Base-by-base conservation (phyloP, 2,797 vertebrate species). In the Hippopotamyrus pictus region DNA sequence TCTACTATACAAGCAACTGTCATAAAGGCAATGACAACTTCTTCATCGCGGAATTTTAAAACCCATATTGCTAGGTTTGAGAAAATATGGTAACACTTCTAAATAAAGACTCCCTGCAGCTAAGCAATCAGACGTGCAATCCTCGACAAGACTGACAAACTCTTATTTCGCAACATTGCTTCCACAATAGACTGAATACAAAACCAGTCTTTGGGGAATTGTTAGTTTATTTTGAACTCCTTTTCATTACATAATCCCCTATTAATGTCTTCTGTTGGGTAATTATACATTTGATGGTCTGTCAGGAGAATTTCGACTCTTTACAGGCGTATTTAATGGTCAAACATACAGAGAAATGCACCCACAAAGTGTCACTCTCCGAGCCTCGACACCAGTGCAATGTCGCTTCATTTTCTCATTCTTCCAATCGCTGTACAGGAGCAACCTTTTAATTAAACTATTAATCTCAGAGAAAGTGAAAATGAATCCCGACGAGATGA, bases 371-470 rank as follows among this genome's bases (percentile, higher is more conserved):
- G 69, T 73, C 11, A 37, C 33, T 29, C 25, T 37, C 33, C 33
- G 33, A 17, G 69, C 73, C 7, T 79, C 73, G 73, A 41, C 41
- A 44, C 37, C 37, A 46, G 37, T 79, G 37, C n/a, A 50, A 14
- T 41, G 84, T 25, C 69, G 59, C 46, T 50, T 73, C 50, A 46
- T 89, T 89, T 69, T 83, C 88, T 83, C 79, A 53, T 44, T 86
- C 46, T 86, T 48, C 19, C 46, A 37, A 22, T 50, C 12, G 37
- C 29, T 54, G 89, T 51, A 83, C 89, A 48, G 62, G 89, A 59
- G 59, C 59, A 86, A 86, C 48, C 17, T 86, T 86, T 89, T 89
- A 86, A 89, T 89, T 89, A 89, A 86, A 87, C 53, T 54, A 53
- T 73, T 89, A 76, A 89, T 89, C 83, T 89, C 59, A 76, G 29